Percentiles rank a stretch among this genome's conserved stretches.
phyloP scores from a whole-genome alignment of 2,888 invertebrate species.

The Agapetus fuscipes region DNA sequence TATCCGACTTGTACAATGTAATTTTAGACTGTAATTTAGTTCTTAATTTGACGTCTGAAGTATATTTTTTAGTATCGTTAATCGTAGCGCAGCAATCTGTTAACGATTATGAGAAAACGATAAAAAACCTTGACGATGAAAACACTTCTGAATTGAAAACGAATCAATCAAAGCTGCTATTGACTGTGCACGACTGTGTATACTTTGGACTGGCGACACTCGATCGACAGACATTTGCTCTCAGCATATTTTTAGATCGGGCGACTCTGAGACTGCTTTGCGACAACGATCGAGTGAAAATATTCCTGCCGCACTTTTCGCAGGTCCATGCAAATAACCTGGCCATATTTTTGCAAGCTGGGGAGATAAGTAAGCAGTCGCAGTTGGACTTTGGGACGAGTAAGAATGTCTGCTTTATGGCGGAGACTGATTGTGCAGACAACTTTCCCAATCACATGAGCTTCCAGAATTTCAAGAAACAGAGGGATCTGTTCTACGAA shows the following conservation, averaged over 20 bases:
- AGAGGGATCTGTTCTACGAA: conserved; percentile 80
- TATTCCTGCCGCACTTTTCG: conserved; percentile 48
- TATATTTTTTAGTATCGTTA: conserved; percentile 60
- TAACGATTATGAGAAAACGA: conserved; percentile 14
- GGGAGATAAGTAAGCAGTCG: no score
- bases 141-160: not conserved
- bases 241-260: conserved; percentile 51
- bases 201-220: conserved; percentile 66
- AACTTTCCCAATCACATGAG: conserved; percentile 67
- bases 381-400: no score
- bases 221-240: conserved; percentile 43
- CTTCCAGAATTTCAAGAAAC: conserved; percentile 72
- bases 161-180: conserved; percentile 31
- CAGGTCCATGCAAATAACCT: conserved; percentile 34
- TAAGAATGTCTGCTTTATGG: conserved; percentile 74
- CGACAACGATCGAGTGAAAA: conserved; percentile 54
- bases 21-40: conserved; percentile 52
- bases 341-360: conserved; percentile 20
- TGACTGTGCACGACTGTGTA: conserved; percentile 56
- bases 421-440: conserved; percentile 73
- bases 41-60: conserved; percentile 55
- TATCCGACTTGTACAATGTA: conserved; percentile 48
- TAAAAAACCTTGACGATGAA: conserved; percentile 1
- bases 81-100: conserved; percentile 42
- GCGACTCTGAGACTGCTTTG: conserved; percentile 55